Conservation (phyloP, 2,113 vertebrate genomes). For the Ptilonorhynchus violaceus region DNA sequence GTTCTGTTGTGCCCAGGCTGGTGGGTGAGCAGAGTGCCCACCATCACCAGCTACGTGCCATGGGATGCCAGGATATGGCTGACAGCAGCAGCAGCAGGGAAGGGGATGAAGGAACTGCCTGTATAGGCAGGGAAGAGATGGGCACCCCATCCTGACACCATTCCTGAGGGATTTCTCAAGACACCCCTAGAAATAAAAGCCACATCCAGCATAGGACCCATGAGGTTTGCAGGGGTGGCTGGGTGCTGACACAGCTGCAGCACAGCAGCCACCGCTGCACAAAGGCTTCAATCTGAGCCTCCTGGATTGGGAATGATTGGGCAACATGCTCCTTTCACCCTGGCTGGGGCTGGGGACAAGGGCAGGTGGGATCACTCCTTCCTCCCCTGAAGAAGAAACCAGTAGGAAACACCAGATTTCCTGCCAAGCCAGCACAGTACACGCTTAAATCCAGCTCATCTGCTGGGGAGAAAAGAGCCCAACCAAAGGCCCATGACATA, state of each 20-base stretch:
- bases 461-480: slow-evolving; percentile 56
- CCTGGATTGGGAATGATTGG: neutral
- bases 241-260: neutral
- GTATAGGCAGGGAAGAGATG: neutral
- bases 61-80: neutral
- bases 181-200: neutral
- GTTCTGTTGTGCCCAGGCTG: neutral
- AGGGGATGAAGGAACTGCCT: neutral
- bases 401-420: slow-evolving; percentile 40
- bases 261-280: neutral
- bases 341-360: neutral
- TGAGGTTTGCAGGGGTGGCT: neutral
- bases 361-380: neutral
- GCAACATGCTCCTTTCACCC: neutral
- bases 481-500: slow-evolving; percentile 64
- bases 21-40: accelerated
- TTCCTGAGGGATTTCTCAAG: neutral
- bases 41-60: accelerated
- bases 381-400: neutral
- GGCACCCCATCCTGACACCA: neutral
- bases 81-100: neutral
- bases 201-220: neutral
- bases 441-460: slow-evolving; percentile 48
- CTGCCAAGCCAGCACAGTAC: slow-evolving; percentile 34
- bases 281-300: neutral